Percentiles rank a stretch among this genome's conserved stretches.
Conservation (phyloP, 2,113 vertebrate species). For the Ictidomys tridecemlineatus region DNA sequence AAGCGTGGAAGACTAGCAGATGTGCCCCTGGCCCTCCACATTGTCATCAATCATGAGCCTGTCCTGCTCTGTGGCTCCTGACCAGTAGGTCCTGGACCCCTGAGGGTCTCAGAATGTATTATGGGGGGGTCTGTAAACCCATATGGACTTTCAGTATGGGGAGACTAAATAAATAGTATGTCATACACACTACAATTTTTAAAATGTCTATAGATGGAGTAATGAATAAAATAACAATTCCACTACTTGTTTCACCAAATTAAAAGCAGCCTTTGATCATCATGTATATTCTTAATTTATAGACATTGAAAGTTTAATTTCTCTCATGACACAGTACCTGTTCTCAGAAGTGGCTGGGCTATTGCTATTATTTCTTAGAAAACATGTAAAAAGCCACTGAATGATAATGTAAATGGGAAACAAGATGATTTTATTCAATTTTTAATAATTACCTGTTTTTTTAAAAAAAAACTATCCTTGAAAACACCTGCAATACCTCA, state of each 20-base stretch:
- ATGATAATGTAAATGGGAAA: neutral
- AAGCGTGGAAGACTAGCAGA: constrained; percentile 66
- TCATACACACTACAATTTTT: constrained; percentile 52
- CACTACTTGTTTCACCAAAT: neutral
- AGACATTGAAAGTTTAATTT: neutral
- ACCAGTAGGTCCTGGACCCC: constrained; percentile 71
- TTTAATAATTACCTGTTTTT: neutral
- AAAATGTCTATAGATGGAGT: constrained; percentile 54
- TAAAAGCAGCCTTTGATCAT: constrained; percentile 26
- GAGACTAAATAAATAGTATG: constrained; percentile 82
- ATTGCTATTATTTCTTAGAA: neutral
- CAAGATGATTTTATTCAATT: neutral
- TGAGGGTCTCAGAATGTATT: constrained; percentile 73
- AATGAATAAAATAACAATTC: constrained; percentile 67
- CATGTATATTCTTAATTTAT: constrained; percentile 3
- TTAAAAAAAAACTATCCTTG: neutral
- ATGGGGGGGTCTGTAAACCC: constrained; percentile 60
- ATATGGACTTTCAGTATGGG: constrained; percentile 49
- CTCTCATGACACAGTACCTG: neutral
- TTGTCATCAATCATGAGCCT: constrained; percentile 77
- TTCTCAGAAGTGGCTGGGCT: neutral
- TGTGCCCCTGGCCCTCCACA: constrained; percentile 54
- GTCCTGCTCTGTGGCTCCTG: neutral
- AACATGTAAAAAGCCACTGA: neutral
- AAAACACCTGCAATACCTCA: neutral